Evolutionary conservation across 1,140 invertebrate genomes (phyloP).

Genomic region (Bombus superbus): DNA sequence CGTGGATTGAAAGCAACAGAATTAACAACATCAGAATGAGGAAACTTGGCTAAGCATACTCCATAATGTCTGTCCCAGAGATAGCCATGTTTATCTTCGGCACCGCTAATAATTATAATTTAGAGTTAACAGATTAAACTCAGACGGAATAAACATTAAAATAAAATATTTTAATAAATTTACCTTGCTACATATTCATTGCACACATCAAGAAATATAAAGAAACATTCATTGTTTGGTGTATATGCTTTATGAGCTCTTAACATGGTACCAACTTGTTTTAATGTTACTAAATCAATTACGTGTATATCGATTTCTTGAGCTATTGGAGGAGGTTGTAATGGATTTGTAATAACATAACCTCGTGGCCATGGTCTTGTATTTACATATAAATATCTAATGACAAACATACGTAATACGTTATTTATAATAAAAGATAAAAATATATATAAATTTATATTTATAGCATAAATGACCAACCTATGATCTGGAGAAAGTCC

Average conservation of each 20-base stretch:
- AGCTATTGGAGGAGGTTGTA: slow-evolving; percentile 94
- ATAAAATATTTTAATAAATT: slow-evolving; percentile 44
- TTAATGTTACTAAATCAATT: slow-evolving; percentile 91
- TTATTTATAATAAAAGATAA: background rate
- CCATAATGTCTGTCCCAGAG: slow-evolving; percentile 95
- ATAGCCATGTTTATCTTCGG: slow-evolving; percentile 93
- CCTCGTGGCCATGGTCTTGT: slow-evolving; percentile 92
- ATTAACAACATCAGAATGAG: slow-evolving; percentile 93
- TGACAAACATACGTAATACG: slow-evolving; percentile 65
- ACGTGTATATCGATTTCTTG: slow-evolving; percentile 96
- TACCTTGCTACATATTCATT: slow-evolving; percentile 94
- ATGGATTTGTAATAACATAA: slow-evolving; percentile 90
- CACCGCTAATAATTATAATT: slow-evolving; percentile 86
- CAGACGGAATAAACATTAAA: background rate
- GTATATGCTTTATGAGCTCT: slow-evolving; percentile 93
- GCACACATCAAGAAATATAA: slow-evolving; percentile 94
- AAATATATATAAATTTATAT: background rate
- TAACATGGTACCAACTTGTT: slow-evolving; percentile 92
- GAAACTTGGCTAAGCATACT: slow-evolving; percentile 89
- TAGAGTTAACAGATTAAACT: slow-evolving; percentile 21
- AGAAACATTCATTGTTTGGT: slow-evolving; percentile 94
- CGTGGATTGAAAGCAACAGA: slow-evolving; percentile 93
- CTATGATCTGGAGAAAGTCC: slow-evolving; percentile 93
- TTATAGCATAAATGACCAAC: slow-evolving; percentile 75
- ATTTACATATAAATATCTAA: slow-evolving; percentile 93